Base-by-base conservation (phyloP, 2,113 vertebrate species). In the Phyllostomus discolor region DNA sequence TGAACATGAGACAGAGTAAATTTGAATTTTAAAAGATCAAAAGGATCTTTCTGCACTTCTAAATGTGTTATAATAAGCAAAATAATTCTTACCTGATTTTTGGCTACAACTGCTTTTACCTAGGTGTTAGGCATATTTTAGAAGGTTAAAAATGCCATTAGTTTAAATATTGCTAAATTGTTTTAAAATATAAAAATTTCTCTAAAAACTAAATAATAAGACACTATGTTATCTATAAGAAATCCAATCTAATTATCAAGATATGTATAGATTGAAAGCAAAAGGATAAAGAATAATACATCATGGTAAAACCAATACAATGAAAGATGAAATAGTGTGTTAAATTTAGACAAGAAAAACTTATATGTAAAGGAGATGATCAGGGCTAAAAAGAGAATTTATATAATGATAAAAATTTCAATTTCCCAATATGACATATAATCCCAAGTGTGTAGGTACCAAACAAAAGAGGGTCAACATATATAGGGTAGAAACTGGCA, bases 11-110 rank as follows among this genome's bases (percentile, higher is more conserved):
- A 6, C 41, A 93, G 69, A 91, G 88, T 76, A 96, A 82, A 87
- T 78, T 35, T 88, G 52, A 90, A 92, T 91, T 92, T 89, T 79
- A 73, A 79, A 93, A 95, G 72, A 89, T 82, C 82, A 96, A 95
- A 91, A 46, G 7, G 6, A 3, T 82, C 35, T 95, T 88, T 78
- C 20, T 78, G 33, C n/a, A 67, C 20, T 87, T 92, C 10, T 43
- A 57, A 76, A 90, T 79, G 7, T 83, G 70, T 73, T 85, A 17
- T 88, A 76, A 91, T 59, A 89, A 73, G 48, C 28, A 50, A 91
- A 91, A 24, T 87, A 52, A 86, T 90, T 91, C 73, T 97, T 91
- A 90, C 33, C 90, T 92, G 31, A 69, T n/a, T 72, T 93, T 52
- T 78, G 46, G 17, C 54, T 94, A 10, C 8, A 88, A 48, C 10